phyloP scores from a whole-genome alignment of 2,797 vertebrate species.

The Mallotus villosus region DNA sequence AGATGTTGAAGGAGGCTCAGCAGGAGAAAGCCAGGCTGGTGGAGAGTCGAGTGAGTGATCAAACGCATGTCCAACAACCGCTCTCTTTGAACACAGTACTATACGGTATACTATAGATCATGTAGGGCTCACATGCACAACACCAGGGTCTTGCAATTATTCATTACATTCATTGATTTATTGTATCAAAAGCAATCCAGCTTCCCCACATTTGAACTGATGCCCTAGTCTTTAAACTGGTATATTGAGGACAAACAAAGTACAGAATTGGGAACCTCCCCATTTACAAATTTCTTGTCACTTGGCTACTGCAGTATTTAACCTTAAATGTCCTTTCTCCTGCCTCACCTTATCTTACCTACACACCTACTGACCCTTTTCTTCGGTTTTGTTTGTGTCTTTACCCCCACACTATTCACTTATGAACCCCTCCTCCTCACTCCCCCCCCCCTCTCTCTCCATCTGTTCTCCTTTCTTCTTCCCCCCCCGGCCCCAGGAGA shows the following conservation, averaged over 20 bases:
- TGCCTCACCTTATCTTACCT: conserved; percentile 1
- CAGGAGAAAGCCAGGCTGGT: conserved; percentile 91
- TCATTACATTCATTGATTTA: no score
- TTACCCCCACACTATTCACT: conserved; percentile 67
- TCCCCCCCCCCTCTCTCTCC: conserved; percentile 54
- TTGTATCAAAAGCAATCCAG: neutral
- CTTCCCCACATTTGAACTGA: neutral
- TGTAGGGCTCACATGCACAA: no score
- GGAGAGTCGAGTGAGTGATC: conserved; percentile 85
- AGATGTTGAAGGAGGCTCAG: conserved; percentile 92
- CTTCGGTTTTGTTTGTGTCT: conserved; percentile 36
- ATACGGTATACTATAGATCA: no score
- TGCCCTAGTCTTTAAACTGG: no score
- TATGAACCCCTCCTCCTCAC: conserved; percentile 55
- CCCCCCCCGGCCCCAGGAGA: conserved; percentile 77
- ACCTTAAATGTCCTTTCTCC: conserved; percentile 41
- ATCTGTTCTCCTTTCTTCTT: conserved; percentile 33
- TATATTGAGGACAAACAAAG: no score
- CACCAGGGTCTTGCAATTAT: no score
- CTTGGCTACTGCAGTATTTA: conserved; percentile 27
- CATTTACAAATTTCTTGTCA: no score
- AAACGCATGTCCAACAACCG: fast-evolving
- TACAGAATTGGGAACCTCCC: no score
- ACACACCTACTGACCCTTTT: neutral
- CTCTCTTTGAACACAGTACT: no score